Evolutionary conservation across 2,888 invertebrate species (phyloP).

Genomic region (Cantharis lateralis): DNA sequence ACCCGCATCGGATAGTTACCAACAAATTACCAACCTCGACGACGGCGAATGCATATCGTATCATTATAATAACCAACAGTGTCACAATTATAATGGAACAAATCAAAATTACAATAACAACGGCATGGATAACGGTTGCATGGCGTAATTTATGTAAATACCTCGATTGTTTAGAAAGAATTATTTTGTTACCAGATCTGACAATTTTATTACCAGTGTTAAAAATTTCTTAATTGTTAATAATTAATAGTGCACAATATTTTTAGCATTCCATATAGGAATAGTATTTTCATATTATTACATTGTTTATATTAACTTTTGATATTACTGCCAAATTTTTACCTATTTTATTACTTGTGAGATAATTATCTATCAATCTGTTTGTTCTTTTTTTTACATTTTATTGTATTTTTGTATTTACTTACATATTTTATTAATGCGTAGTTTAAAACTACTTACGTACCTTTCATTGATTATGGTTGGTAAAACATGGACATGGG

Average conservation of each 20-base stretch:
- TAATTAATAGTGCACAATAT: slow-evolving; percentile 45
- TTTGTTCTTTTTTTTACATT: slow-evolving; percentile 47
- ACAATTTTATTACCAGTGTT: slow-evolving; percentile 36
- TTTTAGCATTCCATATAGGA: slow-evolving; percentile 51
- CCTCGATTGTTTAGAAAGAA: slow-evolving; percentile 21
- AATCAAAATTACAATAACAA: slow-evolving; percentile 61
- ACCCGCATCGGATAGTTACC: slow-evolving; percentile 56
- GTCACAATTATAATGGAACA: slow-evolving; percentile 61
- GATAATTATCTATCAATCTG: slow-evolving; percentile 41
- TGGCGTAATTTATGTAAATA: slow-evolving; percentile 57
- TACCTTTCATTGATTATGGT: slow-evolving; percentile 20
- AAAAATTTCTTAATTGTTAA: slow-evolving; percentile 32
- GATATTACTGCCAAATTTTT: slow-evolving; percentile 54
- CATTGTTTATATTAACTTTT: slow-evolving; percentile 41
- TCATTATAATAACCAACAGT: slow-evolving; percentile 56
- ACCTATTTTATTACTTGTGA: slow-evolving; percentile 46
- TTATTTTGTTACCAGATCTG: slow-evolving; percentile 54
- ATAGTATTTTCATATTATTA: slow-evolving; percentile 42
- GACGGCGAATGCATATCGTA: slow-evolving; percentile 44
- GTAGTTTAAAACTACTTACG: slow-evolving; percentile 41
- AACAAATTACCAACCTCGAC: slow-evolving; percentile 61
- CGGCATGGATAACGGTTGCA: slow-evolving; percentile 66
- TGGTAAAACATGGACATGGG: background rate
- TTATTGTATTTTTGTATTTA: slow-evolving; percentile 49
- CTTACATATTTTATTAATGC: slow-evolving; percentile 37